A percentile compares a stretch with the other conserved stretches of the same genome.
Conservation (phyloP, 2,113 vertebrate genomes). For the Isichthys henryi region DNA sequence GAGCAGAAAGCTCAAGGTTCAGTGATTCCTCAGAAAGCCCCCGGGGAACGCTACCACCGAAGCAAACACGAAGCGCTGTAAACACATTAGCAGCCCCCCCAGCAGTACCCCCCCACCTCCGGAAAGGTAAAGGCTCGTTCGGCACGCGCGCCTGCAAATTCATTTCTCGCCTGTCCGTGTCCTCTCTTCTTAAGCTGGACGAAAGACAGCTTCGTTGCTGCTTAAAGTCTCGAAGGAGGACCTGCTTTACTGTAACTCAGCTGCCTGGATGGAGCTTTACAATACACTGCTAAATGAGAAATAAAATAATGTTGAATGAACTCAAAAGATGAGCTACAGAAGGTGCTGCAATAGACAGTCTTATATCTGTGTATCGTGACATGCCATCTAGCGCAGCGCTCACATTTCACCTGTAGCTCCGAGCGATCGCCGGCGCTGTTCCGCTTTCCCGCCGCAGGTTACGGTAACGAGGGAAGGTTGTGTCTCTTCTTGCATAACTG, state of each 20-base stretch:
- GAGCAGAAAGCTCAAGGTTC: constrained; percentile 51
- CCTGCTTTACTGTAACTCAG: background rate
- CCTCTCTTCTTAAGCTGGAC: background rate
- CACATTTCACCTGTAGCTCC: background rate
- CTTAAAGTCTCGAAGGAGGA: background rate
- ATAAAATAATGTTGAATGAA: background rate
- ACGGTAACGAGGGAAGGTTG: background rate
- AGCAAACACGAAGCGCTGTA: background rate
- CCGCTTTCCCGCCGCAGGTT: background rate
- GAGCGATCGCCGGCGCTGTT: background rate
- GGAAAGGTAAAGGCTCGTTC: background rate
- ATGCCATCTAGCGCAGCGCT: background rate
- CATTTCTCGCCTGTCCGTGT: background rate
- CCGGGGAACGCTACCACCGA: constrained; percentile 32
- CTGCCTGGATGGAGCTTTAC: background rate
- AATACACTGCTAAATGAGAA: background rate
- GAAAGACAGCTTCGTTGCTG: background rate
- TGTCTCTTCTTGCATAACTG: background rate
- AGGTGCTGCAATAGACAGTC: background rate
- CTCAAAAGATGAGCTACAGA: background rate
- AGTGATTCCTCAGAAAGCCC: constrained; percentile 44
- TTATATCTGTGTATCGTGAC: background rate
- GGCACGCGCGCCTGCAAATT: background rate
- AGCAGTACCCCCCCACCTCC: background rate
- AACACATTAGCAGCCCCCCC: background rate